Base-by-base conservation (phyloP, 2,113 vertebrate species). In the Monopterus albus region DNA sequence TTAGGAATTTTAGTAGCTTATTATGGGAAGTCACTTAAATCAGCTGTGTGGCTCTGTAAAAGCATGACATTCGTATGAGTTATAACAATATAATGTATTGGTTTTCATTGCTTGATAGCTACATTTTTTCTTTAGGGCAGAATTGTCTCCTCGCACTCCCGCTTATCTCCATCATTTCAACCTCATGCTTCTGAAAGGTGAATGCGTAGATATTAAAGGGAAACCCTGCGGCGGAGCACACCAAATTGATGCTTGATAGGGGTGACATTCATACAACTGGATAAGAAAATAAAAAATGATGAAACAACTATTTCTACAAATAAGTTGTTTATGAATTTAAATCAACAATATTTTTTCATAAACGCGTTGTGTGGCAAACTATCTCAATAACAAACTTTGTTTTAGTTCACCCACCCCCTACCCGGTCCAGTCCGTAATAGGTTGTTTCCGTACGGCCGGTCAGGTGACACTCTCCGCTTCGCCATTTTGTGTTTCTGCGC, bases 401-500 rank as follows among this genome's bases (percentile, higher is more conserved):
- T 51, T 67, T 2, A 33, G 5, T 23, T 2, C 42, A 1, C 25
- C 65, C 72, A 64, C 68, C 81, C 64, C 50, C 61, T 38, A 25
- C 21, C 14, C 69, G 20, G n/a, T 40, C 29, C 47, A 42, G 55
- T 3, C 33, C 18, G 35, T 45, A 57, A 79, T 69, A 72, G 79
- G 77, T 74, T 77, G 70, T 35, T 38, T 62, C 85, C 84, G 52
- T 60, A 55, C 77, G 50, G 51, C 62, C 52, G 33, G 91, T 92
- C 90, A 93, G 88, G 90, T 93, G 92, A 92, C 57, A 77, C 85
- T 89, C 91, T 92, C 89, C 90, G 82, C 89, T 61, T 91, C 92
- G 92, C 92, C 92, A 93, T 93, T 93, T 93, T 92, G 91, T 91
- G 56, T 59, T 71, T 84, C 86, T 88, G 77, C 85, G 84, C 87